Percentiles rank a stretch among this genome's conserved stretches.
These are phyloP conservation scores for Bombus consobrinus DNA, from an alignment of 1,140 invertebrate genomes.

Conservation along the genomic window DNA sequence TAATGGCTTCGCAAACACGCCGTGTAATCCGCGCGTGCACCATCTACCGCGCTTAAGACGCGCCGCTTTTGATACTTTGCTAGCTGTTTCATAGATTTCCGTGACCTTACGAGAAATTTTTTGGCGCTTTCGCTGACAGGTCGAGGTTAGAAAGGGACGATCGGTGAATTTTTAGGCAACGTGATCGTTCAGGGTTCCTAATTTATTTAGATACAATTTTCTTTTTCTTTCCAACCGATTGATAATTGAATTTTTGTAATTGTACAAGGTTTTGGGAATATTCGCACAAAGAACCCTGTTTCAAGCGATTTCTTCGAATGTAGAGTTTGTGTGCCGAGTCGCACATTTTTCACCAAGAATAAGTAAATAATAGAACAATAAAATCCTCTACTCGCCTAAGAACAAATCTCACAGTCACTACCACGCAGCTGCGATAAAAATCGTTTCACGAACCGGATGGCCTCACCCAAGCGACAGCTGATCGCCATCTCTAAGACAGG, in stretches of 20 bases:
- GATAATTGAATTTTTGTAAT: background rate
- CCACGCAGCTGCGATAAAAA: background rate
- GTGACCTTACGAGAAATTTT: no score
- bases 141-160: no score
- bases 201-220: no score
- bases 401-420: background rate
- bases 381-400: background rate
- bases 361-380: background rate
- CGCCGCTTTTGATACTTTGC: background rate
- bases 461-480: constrained; percentile 9
- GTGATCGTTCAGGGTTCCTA: no score
- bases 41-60: constrained; percentile 2
- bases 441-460: constrained; percentile 12
- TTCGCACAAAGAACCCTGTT: no score
- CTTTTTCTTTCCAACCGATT: background rate
- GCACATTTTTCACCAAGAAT: no score
- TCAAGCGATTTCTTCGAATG: no score
- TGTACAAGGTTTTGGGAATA: background rate
- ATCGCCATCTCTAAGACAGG: constrained; percentile 11
- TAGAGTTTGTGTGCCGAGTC: no score
- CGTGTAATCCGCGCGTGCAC: constrained; percentile 39
- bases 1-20: constrained; percentile 73
- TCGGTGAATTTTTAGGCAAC: no score
- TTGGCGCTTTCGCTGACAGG: no score
- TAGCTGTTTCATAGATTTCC: background rate